Percentiles rank a stretch among this genome's conserved stretches.
Conservation (phyloP, 1,140 invertebrate species). For the Archivesica marissinica region DNA sequence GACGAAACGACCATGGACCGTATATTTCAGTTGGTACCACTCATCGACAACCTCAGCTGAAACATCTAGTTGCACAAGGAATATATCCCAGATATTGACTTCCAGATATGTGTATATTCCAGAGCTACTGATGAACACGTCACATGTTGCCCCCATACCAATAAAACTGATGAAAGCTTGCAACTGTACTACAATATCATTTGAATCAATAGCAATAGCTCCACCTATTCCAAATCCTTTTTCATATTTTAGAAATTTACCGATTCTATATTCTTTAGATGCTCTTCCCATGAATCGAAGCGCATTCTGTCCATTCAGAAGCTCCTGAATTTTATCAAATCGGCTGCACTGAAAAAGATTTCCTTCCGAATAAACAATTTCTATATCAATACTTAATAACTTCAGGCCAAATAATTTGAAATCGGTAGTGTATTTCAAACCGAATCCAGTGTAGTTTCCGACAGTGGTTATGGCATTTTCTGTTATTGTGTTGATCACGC, state of each 20-base stretch:
- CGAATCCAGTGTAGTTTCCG: too few species aligned
- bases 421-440: background rate
- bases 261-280: constrained; percentile 19
- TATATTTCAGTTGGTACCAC: too few species aligned
- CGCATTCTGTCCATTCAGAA: constrained; percentile 3
- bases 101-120: constrained; percentile 20
- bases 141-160: background rate
- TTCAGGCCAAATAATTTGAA: constrained; percentile 6
- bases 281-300: too few species aligned
- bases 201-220: constrained; percentile 32
- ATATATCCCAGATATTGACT: constrained; percentile 59
- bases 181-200: background rate
- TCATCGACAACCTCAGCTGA: background rate
- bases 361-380: constrained; percentile 25
- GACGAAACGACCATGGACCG: too few species aligned
- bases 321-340: background rate
- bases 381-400: constrained; percentile 22
- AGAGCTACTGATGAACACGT: constrained; percentile 14
- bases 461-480: too few species aligned
- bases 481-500: too few species aligned
- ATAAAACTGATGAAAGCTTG: background rate
- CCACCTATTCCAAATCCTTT: constrained; percentile 17
- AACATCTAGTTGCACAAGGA: constrained; percentile 30
- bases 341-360: background rate
- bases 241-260: constrained; percentile 8